Base-by-base conservation (phyloP, 1,140 invertebrate species). In the Theocolax elegans region DNA sequence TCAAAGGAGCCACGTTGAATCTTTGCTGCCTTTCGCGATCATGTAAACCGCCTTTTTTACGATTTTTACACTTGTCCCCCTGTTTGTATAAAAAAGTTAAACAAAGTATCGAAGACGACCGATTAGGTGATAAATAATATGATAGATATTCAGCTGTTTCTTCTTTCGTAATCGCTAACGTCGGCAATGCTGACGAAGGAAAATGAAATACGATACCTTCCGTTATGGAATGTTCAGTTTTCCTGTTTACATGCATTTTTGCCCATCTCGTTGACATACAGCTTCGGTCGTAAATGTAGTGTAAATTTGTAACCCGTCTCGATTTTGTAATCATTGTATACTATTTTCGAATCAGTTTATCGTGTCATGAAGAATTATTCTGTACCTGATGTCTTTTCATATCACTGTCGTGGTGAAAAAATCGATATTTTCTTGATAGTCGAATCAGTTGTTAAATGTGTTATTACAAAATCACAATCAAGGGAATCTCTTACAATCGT, bases 1-100 rank as follows among this genome's bases (percentile, higher is more conserved):
- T 46, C 29, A 59, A 31, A 4, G 49, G 48, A 62, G 48, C 48
- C 48, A n/a, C 9, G n/a, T 56, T 3, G 62, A 60, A 67, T 65
- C 70, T 56, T 66, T 72, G 27, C 59, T 67, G 64, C 67, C 48
- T 67, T 72, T 72, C 64, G 70, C 70, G 63, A 71, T 71, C 62
- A 66, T 60, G 62, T 63, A 51, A 65, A 60, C 53, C 46, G 44
- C 38, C 44, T 71, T 71, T 71, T 71, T 71, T 66, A 71, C 62
- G 23, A 71, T 71, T 71, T 71, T 65, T 71, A 71, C 53, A 64
- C 62, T 65, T 59, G 17, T 38, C 48, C 25, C 54, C 23, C 31
- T 60, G 35, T 65, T 42, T 66, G 27, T 71, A 48, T 42, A 65
- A 54, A 31, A 51, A 27, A 9, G 29, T 27, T 29, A 29, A 21